These are phyloP conservation scores for Drosophila simulans DNA, from an alignment of 1,140 invertebrate genomes.

Conservation along the genomic window DNA sequence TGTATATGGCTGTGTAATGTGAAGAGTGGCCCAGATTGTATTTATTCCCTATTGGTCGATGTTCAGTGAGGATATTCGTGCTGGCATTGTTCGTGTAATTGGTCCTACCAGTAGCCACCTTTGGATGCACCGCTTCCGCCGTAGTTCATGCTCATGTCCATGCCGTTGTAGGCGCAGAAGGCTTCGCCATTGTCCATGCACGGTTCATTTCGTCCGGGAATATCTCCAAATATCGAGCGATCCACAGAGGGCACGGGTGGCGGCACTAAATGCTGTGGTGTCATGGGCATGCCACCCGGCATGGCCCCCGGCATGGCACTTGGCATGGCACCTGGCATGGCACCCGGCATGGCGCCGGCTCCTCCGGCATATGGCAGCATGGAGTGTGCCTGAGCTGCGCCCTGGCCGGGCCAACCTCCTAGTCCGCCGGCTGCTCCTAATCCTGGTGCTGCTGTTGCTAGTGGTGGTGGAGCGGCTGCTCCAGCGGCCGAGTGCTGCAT, in stretches of 20 bases:
- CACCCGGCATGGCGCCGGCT: background rate
- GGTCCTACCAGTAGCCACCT: constrained; percentile 11
- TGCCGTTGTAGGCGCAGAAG: constrained; percentile 31
- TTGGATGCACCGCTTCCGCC: constrained; percentile 28
- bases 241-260: no score
- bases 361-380: background rate
- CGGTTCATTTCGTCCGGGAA: background rate
- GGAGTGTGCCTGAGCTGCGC: background rate
- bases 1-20: no score
- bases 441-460: background rate
- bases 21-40: background rate
- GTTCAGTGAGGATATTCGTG: no score
- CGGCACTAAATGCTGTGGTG: constrained; percentile 6
- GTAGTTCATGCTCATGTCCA: constrained; percentile 19
- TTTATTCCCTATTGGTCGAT: background rate
- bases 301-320: background rate
- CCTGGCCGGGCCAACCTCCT: background rate
- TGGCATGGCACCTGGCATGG: background rate
- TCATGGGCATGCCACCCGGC: constrained; percentile 1
- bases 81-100: no score
- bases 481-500: constrained; percentile 7
- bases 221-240: no score
- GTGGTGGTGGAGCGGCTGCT: no score
- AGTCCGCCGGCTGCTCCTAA: no score
- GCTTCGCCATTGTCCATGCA: constrained; percentile 24